Percentiles rank a stretch among this genome's conserved stretches.
These are phyloP conservation scores for Andrena chrysosceles DNA, from an alignment of 2,888 invertebrate species.

Conservation along the genomic window DNA sequence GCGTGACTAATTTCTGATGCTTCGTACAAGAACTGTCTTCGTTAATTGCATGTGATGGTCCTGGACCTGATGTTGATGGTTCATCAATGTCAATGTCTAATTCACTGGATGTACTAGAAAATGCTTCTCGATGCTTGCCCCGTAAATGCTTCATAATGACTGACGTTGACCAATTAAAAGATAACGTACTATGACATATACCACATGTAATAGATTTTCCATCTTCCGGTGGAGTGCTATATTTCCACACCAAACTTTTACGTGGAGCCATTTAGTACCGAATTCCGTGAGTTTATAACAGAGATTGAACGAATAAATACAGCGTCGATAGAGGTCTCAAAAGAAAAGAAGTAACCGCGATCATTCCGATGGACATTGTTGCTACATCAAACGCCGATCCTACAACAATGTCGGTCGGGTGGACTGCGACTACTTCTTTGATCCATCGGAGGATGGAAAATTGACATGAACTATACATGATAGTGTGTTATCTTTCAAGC, in stretches of 20 bases:
- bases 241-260: slow-evolving; percentile 4
- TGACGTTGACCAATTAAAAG: slow-evolving; percentile 5
- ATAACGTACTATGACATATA: not conserved
- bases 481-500: too few relatives aligned
- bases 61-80: not conserved
- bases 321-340: too few relatives aligned
- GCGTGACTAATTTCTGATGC: not conserved
- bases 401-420: too few relatives aligned
- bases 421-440: too few relatives aligned
- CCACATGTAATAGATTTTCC: slow-evolving; percentile 2
- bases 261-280: not conserved
- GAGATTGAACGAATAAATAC: too few relatives aligned
- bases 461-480: too few relatives aligned
- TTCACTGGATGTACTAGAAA: not conserved
- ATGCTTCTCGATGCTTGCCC: slow-evolving; percentile 2
- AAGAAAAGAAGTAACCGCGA: too few relatives aligned
- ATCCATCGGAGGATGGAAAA: too few relatives aligned
- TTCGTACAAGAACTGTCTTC: not conserved
- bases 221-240: slow-evolving; percentile 3
- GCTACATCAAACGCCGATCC: too few relatives aligned
- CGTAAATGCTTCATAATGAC: not conserved
- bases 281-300: too few relatives aligned
- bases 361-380: too few relatives aligned
- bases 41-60: not conserved
- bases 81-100: not conserved